Conservation (phyloP, 1,140 invertebrate genomes). For the Drosophila santomea region DNA sequence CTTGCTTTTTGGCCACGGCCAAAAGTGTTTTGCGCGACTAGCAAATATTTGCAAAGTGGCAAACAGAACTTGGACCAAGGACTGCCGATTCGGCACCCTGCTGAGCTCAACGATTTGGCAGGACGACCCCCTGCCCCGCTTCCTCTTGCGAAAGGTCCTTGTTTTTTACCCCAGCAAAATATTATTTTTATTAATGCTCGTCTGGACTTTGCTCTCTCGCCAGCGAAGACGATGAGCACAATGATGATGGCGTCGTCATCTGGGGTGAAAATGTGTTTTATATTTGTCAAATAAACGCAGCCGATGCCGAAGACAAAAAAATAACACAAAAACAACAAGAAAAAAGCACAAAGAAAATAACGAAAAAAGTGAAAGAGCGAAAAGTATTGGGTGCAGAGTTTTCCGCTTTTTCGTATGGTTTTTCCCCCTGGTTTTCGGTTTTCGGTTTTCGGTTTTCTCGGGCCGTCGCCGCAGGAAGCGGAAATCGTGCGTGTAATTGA, state of each 20-base stretch:
- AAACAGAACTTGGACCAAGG: constrained; percentile 67
- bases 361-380: constrained; percentile 15
- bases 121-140: neutral
- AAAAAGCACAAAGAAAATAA: too few species aligned
- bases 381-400: constrained; percentile 51
- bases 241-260: constrained; percentile 42
- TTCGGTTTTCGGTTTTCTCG: neutral
- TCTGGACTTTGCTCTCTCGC: constrained; percentile 45
- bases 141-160: neutral
- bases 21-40: constrained; percentile 75
- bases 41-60: constrained; percentile 79
- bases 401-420: constrained; percentile 23
- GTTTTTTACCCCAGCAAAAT: constrained; percentile 59
- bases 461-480: constrained; percentile 68
- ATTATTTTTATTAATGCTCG: constrained; percentile 79
- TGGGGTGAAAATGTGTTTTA: constrained; percentile 79
- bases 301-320: constrained; percentile 22
- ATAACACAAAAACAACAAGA: neutral
- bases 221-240: constrained; percentile 30
- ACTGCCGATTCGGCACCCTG: constrained; percentile 25
- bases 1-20: constrained; percentile 27
- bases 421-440: constrained; percentile 1
- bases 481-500: constrained; percentile 80
- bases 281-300: constrained; percentile 79
- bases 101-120: constrained; percentile 67